phyloP scores from a whole-genome alignment of 2,797 vertebrate genomes.

The Fistularia tabacaria region DNA sequence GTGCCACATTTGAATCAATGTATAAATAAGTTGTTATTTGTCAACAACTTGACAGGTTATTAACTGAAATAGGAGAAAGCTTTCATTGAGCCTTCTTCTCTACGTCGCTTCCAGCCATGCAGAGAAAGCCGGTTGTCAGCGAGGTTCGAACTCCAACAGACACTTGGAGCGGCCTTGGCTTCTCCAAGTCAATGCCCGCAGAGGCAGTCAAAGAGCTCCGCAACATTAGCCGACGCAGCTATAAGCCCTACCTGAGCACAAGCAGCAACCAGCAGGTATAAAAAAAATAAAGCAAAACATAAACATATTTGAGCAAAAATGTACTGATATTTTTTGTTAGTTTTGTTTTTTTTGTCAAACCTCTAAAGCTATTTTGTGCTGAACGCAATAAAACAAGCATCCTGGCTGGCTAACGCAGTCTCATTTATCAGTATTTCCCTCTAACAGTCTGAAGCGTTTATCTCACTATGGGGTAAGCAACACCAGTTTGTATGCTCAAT shows the following conservation, averaged over 20 bases:
- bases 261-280: slow-evolving; percentile 26
- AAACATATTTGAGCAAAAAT: too few species aligned
- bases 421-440: slow-evolving; percentile 35
- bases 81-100: neutral
- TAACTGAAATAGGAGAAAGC: too few species aligned
- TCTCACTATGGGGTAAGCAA: slow-evolving; percentile 42
- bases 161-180: slow-evolving; percentile 83
- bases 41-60: too few species aligned
- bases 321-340: too few species aligned
- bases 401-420: slow-evolving; percentile 20
- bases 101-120: slow-evolving; percentile 69
- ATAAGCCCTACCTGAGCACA: slow-evolving; percentile 74
- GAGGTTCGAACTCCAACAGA: slow-evolving; percentile 80
- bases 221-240: slow-evolving; percentile 73
- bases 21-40: too few species aligned
- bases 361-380: slow-evolving; percentile 10
- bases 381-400: slow-evolving; percentile 19
- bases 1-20: too few species aligned
- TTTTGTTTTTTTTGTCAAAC: slow-evolving; percentile 6
- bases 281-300: too few species aligned
- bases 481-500: slow-evolving; percentile 52
- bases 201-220: slow-evolving; percentile 79
- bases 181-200: slow-evolving; percentile 83
- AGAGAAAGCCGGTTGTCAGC: slow-evolving; percentile 78
- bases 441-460: slow-evolving; percentile 45